Percentiles rank a stretch among this genome's conserved stretches.
Evolutionary conservation across 1,140 invertebrate genomes (phyloP).

Genomic region (Melitaea cinxia): DNA sequence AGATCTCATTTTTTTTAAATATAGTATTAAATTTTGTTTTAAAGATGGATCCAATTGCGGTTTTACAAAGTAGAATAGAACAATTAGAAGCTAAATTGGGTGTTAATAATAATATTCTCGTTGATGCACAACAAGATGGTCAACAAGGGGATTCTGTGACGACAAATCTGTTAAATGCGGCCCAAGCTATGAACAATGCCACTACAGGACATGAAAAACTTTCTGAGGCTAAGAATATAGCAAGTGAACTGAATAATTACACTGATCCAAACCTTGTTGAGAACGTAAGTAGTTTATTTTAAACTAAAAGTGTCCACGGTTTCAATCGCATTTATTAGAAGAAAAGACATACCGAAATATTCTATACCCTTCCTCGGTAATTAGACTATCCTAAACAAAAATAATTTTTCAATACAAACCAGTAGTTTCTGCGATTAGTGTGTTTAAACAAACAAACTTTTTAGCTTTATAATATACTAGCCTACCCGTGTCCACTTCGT

Average conservation of each 20-base stretch:
- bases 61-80: constrained; percentile 78
- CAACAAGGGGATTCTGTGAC: constrained; percentile 73
- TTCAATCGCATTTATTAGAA: too few relatives aligned
- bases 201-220: constrained; percentile 75
- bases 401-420: too few relatives aligned
- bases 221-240: constrained; percentile 64
- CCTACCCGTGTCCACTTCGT: too few relatives aligned
- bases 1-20: neutral
- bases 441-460: too few relatives aligned
- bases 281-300: constrained; percentile 57
- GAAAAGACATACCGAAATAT: too few relatives aligned
- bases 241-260: constrained; percentile 78
- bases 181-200: constrained; percentile 70
- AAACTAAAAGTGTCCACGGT: too few relatives aligned
- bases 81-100: constrained; percentile 79
- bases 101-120: constrained; percentile 44
- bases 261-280: constrained; percentile 76
- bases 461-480: too few relatives aligned
- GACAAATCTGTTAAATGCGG: constrained; percentile 66
- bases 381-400: too few relatives aligned
- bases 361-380: too few relatives aligned
- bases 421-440: too few relatives aligned
- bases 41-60: constrained; percentile 76
- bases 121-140: constrained; percentile 65
- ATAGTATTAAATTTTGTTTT: constrained; percentile 3